Conservation (phyloP, 2,797 vertebrate genomes). For the Micrastur ruficollis region DNA sequence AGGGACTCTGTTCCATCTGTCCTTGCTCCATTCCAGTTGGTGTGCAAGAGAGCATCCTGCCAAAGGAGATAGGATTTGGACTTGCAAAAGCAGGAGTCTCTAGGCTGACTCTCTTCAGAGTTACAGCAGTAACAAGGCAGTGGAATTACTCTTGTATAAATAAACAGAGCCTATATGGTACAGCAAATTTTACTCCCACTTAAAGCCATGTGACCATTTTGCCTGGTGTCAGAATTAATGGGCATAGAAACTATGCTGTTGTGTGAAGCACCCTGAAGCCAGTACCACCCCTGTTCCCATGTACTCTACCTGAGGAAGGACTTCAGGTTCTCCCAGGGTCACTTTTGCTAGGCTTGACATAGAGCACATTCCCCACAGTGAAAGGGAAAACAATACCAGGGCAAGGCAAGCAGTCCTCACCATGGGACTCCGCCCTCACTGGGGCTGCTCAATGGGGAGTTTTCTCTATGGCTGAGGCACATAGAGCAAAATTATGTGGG, state of each 20-base stretch:
- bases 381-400: conserved; percentile 28
- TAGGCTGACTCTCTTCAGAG: background rate
- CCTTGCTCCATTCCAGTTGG: background rate
- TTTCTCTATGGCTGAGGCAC: conserved; percentile 35
- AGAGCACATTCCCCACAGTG: conserved; percentile 20
- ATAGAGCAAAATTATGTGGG: background rate
- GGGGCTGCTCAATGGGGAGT: conserved; percentile 5
- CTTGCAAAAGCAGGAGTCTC: background rate
- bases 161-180: background rate
- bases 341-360: background rate
- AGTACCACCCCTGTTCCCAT: rapidly evolving
- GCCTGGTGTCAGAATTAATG: background rate
- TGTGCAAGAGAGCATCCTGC: background rate
- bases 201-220: background rate
- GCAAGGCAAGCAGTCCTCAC: conserved; percentile 4
- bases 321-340: background rate
- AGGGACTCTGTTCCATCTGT: background rate
- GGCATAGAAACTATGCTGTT: background rate
- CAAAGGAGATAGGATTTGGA: background rate
- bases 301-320: background rate
- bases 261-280: background rate
- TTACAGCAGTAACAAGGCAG: background rate
- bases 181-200: background rate
- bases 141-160: background rate
- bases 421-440: background rate